phyloP scores from a whole-genome alignment of 2,888 invertebrate species.

The Cryptops parisi region DNA sequence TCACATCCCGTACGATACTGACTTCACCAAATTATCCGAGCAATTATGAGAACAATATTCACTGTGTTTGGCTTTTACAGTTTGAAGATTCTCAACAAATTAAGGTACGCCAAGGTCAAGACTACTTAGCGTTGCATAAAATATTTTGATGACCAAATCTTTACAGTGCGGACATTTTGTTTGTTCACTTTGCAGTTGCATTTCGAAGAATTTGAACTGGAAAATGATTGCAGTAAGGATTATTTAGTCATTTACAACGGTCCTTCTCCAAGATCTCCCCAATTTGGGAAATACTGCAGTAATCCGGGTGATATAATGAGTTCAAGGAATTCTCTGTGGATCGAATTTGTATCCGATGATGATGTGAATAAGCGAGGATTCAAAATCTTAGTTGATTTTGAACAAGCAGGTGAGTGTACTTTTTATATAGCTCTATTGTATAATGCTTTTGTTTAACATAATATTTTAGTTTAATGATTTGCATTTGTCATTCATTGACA shows the following conservation, averaged over 20 bases:
- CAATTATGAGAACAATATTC: constrained; percentile 39
- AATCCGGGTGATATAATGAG: constrained; percentile 36
- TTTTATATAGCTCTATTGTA: too few relatives aligned
- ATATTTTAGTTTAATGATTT: too few relatives aligned
- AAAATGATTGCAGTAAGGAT: constrained; percentile 41
- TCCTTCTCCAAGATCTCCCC: constrained; percentile 34
- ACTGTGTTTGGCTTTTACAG: constrained; percentile 57
- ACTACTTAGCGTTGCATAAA: too few relatives aligned
- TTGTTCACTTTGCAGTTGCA: too few relatives aligned
- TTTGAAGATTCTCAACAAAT: constrained; percentile 33
- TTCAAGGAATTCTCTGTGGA: constrained; percentile 41
- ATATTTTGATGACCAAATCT: too few relatives aligned
- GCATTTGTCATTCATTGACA: too few relatives aligned
- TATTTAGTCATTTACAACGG: constrained; percentile 43
- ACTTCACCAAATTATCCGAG: constrained; percentile 41
- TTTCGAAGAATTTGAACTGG: constrained; percentile 40
- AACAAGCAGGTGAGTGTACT: constrained; percentile 24
- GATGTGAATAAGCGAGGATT: constrained; percentile 31
- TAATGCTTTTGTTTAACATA: too few relatives aligned
- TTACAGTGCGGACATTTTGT: too few relatives aligned
- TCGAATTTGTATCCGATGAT: constrained; percentile 51
- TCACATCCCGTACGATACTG: constrained; percentile 37
- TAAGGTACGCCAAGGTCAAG: too few relatives aligned
- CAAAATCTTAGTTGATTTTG: constrained; percentile 25
- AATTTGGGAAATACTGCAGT: constrained; percentile 48